Percentiles rank a stretch among this genome's conserved stretches.
These are phyloP conservation scores for Acanthurus lineatus DNA, from an alignment of 2,797 vertebrate genomes.

Conservation along the genomic window DNA sequence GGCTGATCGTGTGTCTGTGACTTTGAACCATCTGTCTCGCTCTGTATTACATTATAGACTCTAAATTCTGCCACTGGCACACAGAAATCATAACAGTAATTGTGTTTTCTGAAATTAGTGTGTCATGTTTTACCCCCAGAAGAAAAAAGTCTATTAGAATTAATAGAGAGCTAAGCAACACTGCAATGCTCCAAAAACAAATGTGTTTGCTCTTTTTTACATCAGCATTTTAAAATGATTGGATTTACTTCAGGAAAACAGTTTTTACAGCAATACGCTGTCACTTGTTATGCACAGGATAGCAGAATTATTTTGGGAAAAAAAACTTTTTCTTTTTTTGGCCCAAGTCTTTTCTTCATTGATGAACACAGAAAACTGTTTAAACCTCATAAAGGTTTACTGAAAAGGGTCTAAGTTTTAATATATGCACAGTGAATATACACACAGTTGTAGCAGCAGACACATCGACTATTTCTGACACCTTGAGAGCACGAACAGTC, in stretches of 20 bases:
- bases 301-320: background rate
- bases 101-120: background rate
- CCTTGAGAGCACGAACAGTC: slow-evolving; percentile 50
- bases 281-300: background rate
- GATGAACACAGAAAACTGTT: slow-evolving; percentile 10
- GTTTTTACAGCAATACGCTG: background rate
- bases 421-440: slow-evolving; percentile 15
- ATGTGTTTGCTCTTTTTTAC: slow-evolving; percentile 22
- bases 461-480: slow-evolving; percentile 19
- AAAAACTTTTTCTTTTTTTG: too few species aligned
- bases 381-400: slow-evolving; percentile 11
- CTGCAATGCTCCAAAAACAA: background rate
- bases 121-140: slow-evolving; percentile 3
- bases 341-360: too few species aligned
- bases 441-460: slow-evolving; percentile 29
- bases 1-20: background rate
- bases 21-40: background rate
- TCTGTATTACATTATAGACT: background rate
- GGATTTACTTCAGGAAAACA: background rate
- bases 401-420: slow-evolving; percentile 31
- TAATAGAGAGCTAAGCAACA: background rate
- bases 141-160: slow-evolving; percentile 20
- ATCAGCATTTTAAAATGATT: slow-evolving; percentile 30
- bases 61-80: background rate
- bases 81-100: slow-evolving; percentile 4